A percentile compares a stretch with the other conserved stretches of the same genome.
Evolutionary conservation across 2,113 vertebrate species (phyloP).

Genomic region (Xiphophorus maculatus): DNA sequence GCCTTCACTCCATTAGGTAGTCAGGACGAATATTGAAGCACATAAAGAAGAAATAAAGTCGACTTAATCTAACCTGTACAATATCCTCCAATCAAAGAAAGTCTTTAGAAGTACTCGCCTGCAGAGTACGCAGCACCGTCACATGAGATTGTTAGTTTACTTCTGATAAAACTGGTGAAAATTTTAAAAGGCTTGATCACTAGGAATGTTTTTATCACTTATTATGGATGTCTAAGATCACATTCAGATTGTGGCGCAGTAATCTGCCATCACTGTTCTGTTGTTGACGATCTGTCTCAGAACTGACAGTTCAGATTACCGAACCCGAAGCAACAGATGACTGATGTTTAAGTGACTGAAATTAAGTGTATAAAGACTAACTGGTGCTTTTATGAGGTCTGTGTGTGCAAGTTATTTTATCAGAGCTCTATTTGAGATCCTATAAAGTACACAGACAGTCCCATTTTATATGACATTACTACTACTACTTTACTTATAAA

Average conservation of each 20-base stretch:
- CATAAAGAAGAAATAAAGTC: slow-evolving; percentile 62
- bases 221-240: neutral
- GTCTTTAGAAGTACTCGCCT: slow-evolving; percentile 5
- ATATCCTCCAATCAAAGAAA: slow-evolving; percentile 47
- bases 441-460: too few species aligned
- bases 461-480: neutral
- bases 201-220: slow-evolving; percentile 16
- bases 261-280: neutral
- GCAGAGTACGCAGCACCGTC: neutral
- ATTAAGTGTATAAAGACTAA: slow-evolving; percentile 11
- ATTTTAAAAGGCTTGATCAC: slow-evolving; percentile 2
- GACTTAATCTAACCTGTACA: slow-evolving; percentile 50
- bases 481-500: neutral
- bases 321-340: neutral
- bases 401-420: neutral
- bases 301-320: neutral
- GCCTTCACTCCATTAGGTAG: slow-evolving; percentile 65
- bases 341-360: slow-evolving; percentile 7
- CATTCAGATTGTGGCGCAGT: neutral
- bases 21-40: slow-evolving; percentile 65
- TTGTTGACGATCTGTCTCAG: neutral
- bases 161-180: neutral
- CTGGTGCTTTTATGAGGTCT: neutral
- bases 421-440: neutral
- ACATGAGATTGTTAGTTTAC: slow-evolving; percentile 12